These are phyloP conservation scores for Botia kubotai DNA, from an alignment of 2,797 vertebrate species.

Conservation along the genomic window DNA sequence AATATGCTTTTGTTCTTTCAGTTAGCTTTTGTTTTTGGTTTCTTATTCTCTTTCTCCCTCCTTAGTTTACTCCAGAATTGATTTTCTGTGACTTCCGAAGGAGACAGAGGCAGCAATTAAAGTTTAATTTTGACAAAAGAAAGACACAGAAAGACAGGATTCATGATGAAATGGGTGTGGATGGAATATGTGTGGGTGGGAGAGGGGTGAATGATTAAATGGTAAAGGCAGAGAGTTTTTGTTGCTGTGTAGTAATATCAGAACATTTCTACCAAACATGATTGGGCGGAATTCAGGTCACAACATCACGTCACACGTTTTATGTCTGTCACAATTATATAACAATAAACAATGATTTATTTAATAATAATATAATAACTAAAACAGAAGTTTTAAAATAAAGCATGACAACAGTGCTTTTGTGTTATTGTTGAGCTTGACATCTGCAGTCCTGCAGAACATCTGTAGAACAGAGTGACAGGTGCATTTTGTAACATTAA, in stretches of 20 bases:
- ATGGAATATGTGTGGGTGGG: not conserved
- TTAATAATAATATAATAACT: too few relatives aligned
- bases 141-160: conserved; percentile 15
- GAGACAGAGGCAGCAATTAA: conserved; percentile 25
- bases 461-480: too few relatives aligned
- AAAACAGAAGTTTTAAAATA: too few relatives aligned
- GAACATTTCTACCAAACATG: not conserved
- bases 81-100: conserved; percentile 14
- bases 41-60: conserved; percentile 3
- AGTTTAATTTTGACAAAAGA: conserved; percentile 10
- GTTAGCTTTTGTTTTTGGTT: not conserved
- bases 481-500: too few relatives aligned
- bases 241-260: not conserved
- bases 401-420: not conserved
- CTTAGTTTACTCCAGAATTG: conserved; percentile 15
- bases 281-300: not conserved
- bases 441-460: not conserved
- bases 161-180: conserved; percentile 10
- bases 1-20: not conserved
- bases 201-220: not conserved
- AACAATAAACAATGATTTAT: too few relatives aligned
- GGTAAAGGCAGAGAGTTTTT: not conserved
- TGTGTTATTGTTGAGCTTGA: not conserved
- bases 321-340: not conserved
- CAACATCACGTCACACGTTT: not conserved